phyloP scores from a whole-genome alignment of 2,113 vertebrate genomes.

The Aleadryas rufinucha region DNA sequence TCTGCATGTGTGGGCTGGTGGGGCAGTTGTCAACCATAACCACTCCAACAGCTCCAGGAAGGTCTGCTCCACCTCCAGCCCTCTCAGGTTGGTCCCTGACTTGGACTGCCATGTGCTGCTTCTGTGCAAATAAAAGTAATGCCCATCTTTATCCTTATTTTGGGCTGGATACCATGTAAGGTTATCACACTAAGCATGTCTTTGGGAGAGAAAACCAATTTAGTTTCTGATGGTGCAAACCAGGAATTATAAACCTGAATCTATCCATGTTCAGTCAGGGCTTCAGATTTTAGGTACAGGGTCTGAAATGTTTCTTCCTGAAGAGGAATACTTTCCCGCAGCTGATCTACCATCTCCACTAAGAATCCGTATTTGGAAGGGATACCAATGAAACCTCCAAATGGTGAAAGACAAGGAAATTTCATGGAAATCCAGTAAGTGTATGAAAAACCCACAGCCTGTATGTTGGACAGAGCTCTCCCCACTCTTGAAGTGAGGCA shows the following conservation, averaged over 20 bases:
- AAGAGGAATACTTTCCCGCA: background rate
- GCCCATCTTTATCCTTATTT: background rate
- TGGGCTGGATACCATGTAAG: background rate
- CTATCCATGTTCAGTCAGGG: background rate
- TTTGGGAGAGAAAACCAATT: background rate
- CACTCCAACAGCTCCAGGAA: background rate
- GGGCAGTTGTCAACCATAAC: background rate
- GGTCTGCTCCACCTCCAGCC: background rate
- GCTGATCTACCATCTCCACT: background rate
- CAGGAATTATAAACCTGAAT: background rate
- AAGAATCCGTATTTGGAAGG: background rate
- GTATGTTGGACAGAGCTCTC: background rate
- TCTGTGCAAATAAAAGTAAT: background rate
- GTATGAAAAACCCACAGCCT: background rate
- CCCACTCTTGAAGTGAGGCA: background rate
- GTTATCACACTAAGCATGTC: background rate
- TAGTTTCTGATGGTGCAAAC: background rate
- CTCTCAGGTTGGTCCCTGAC: background rate
- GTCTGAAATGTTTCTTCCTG: background rate
- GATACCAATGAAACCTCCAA: background rate
- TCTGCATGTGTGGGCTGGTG: background rate
- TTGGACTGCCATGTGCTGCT: background rate
- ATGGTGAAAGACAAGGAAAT: background rate
- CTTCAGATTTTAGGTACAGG: background rate
- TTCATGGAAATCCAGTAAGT: background rate